Conservation (phyloP, 2,888 invertebrate genomes). For the Sinhomidia bicolor region DNA sequence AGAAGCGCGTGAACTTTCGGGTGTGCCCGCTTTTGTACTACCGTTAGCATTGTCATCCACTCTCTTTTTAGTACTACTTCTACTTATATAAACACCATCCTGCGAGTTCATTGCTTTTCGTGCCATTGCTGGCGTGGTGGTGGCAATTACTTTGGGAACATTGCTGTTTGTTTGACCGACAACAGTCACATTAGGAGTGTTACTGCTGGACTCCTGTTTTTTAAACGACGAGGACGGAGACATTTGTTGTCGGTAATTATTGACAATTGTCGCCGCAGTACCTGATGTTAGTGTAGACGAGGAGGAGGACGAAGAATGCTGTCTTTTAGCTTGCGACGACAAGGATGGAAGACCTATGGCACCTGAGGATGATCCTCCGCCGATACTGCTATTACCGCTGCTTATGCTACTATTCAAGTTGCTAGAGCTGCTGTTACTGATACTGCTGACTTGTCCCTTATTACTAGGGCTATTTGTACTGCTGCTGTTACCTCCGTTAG, state of each 20-base stretch:
- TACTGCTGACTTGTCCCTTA: not conserved
- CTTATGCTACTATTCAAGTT: slow-evolving; percentile 42
- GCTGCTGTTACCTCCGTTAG: not conserved
- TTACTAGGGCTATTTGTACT: not conserved
- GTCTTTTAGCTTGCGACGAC: slow-evolving; percentile 70
- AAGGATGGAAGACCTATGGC: slow-evolving; percentile 61
- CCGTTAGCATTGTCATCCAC: slow-evolving; percentile 39
- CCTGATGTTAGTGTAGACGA: slow-evolving; percentile 74
- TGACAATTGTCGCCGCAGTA: slow-evolving; percentile 68
- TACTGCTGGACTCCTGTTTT: slow-evolving; percentile 19
- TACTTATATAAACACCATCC: slow-evolving; percentile 24
- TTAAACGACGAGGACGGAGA: slow-evolving; percentile 52
- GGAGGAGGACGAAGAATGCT: slow-evolving; percentile 72
- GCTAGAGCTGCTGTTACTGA: slow-evolving; percentile 33
- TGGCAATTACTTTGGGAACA: slow-evolving; percentile 35
- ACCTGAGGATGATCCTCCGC: slow-evolving; percentile 36
- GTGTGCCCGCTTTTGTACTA: slow-evolving; percentile 45
- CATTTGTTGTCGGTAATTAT: slow-evolving; percentile 68
- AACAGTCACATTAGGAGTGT: slow-evolving; percentile 43
- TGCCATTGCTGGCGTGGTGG: slow-evolving; percentile 16
- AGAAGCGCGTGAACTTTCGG: slow-evolving; percentile 24
- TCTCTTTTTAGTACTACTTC: slow-evolving; percentile 49
- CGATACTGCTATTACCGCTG: slow-evolving; percentile 40
- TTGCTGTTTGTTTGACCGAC: slow-evolving; percentile 61
- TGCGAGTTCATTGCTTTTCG: slow-evolving; percentile 10